Percentiles rank a stretch among this genome's conserved stretches.
Evolutionary conservation across 2,113 vertebrate species (phyloP).

Genomic region (Datnioides undecimradiatus): DNA sequence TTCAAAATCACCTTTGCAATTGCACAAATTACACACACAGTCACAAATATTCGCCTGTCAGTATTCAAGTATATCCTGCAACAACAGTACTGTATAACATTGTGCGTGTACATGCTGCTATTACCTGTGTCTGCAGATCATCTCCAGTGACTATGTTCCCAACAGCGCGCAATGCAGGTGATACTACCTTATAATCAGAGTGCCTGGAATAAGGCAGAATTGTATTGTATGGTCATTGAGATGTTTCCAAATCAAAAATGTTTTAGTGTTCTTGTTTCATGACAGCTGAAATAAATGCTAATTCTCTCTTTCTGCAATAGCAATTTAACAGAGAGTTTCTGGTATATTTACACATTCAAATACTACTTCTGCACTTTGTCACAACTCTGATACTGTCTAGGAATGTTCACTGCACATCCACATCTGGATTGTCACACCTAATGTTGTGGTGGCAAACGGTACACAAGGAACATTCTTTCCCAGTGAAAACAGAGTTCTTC

Average conservation of each 20-base stretch:
- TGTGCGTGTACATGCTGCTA: background rate
- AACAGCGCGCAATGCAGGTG: slow-evolving; percentile 94
- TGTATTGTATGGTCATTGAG: background rate
- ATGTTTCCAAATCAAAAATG: background rate
- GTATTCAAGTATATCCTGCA: background rate
- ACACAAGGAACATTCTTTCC: background rate
- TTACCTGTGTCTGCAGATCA: slow-evolving; percentile 97
- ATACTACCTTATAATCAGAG: slow-evolving; percentile 97
- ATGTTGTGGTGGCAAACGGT: background rate
- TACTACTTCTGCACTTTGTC: background rate
- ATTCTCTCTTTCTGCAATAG: background rate
- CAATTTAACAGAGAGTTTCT: background rate
- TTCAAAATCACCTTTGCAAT: slow-evolving; percentile 94
- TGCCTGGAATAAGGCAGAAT: slow-evolving; percentile 87
- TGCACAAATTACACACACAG: background rate
- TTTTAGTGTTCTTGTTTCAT: background rate
- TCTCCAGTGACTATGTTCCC: slow-evolving; percentile 98
- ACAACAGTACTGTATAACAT: background rate
- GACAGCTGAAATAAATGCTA: background rate
- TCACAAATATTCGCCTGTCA: background rate
- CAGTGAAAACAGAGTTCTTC: background rate
- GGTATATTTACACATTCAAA: background rate
- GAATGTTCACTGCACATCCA: background rate
- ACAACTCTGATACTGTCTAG: background rate
- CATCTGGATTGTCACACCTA: slow-evolving; percentile 7